A percentile compares a stretch with the other conserved stretches of the same genome.
Conservation (phyloP, 2,797 vertebrate species). For the Gila robusta region DNA sequence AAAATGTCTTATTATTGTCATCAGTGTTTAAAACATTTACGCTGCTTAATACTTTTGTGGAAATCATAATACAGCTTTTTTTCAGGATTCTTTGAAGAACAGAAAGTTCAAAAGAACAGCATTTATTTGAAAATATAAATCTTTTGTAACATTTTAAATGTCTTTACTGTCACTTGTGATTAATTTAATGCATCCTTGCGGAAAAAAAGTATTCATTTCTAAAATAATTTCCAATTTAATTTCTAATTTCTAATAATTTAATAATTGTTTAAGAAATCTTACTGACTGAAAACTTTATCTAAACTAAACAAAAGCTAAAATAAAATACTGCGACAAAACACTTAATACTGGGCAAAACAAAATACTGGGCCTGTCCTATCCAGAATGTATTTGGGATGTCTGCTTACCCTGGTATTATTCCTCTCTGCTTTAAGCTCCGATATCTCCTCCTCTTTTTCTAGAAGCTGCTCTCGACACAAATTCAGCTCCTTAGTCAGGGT, state of each 20-base stretch:
- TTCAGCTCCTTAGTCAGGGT: slow-evolving; percentile 95
- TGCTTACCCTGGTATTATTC: slow-evolving; percentile 91
- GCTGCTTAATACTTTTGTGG: neutral
- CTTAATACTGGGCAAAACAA: no score
- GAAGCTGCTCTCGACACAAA: slow-evolving; percentile 92
- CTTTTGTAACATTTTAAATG: neutral
- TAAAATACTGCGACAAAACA: slow-evolving; percentile 1
- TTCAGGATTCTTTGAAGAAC: neutral
- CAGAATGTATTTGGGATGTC: neutral
- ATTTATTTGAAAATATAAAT: neutral
- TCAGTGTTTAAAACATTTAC: neutral
- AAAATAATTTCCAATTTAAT: no score
- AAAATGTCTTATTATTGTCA: neutral
- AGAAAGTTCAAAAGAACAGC: neutral
- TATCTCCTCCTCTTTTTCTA: slow-evolving; percentile 97
- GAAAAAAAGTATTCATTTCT: no score
- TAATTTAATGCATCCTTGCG: neutral
- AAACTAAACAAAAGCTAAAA: neutral
- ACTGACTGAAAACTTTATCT: neutral
- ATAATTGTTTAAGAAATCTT: neutral
- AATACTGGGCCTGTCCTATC: neutral
- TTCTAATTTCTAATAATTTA: no score
- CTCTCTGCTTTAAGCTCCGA: slow-evolving; percentile 97
- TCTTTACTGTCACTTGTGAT: neutral
- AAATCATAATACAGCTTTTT: neutral